Evolutionary conservation across 2,888 invertebrate genomes (phyloP), one percentile per base, ranked within the genome.

Genomic region (Watsonalla binaria): DNA sequence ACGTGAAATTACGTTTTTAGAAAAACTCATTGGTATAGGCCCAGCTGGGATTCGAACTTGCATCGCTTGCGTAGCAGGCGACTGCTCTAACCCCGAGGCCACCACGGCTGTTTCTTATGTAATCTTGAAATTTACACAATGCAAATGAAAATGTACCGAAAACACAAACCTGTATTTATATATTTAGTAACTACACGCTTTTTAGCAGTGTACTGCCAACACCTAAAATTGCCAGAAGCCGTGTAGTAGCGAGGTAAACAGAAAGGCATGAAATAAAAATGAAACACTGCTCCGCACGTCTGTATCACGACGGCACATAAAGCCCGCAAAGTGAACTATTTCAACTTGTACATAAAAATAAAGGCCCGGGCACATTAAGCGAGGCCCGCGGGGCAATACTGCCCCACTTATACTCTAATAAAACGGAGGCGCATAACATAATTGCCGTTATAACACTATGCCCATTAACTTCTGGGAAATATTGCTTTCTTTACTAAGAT

Each of bases 281-380:
- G 54, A 58, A 59, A 62, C 61, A 55, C 33, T 61, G 59, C 63
- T 67, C 63, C 66, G 65, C 70, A 68, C 68, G 65, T 63, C 61
- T 67, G 63, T 72, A 71, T 75, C 70, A 60, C 62, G 63, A 66
- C 64, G 55, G 60, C 58, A 62, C 66, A 69, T 74, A 75, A 74
- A 72, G 53, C 56, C 54, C 8, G 42, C 42, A 68, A 72, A 71
- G 70, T 65, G 66, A 67, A 65, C 66, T 61, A 72, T 75, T 74
- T 66, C 65, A 61, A 52, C 46, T 46, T 48, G 52, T 54, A 61
- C 66, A 68, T 72, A 72, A 76, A 75, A 74, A 65, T 70, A 66
- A 76, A 68, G 68, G 62, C 64, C 53, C 56, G 54, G 47, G 63
- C 60, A 69, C 63, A 70, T 69, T 62, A 68, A 64, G 46, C 48